Evolutionary conservation across 2,888 invertebrate species (phyloP), one percentile per base, ranked within the genome.

Genomic region (Agrilus biguttatus): DNA sequence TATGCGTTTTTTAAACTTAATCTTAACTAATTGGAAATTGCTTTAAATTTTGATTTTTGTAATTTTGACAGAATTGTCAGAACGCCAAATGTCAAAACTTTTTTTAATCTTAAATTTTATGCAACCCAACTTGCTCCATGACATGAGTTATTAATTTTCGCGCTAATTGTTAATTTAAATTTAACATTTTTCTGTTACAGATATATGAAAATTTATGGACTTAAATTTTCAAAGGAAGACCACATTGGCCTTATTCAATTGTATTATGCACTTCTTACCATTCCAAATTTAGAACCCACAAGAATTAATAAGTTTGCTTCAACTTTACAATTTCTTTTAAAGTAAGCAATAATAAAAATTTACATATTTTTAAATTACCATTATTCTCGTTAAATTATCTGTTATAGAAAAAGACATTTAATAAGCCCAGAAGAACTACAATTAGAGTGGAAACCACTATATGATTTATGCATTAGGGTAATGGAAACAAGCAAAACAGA

Each of bases 211-310:
- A 69, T 90, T 45, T 88, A 89, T 69, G 89, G 89, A 6, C 64
- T 83, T 49, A 88, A 87, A 61, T 91, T 95, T 66, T 80, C 83
- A 2, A 93, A 92, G 63, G 83, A 86, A 52, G 92, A 93, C 61
- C 93, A 95, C 62, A 73, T 93, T 40, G 67, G 74, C 14, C 72
- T 95, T 39, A 77, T 93, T 37, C 81, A 87, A 57, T 62, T 92
- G 44, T 73, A 83, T 45, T 84, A 81, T 63, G 83, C 91, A 58
- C 66, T 90, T 46, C 66, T 87, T 33, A 75, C 77, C 12, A 80
- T 84, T 54, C 83, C 85, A 36, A 77, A 85, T 53, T 68, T 89
- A 45, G 88, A 90, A 62, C 78, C 83, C 46, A 73, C 77, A 48
- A 72, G 85, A 56, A 70, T 89, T 36, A 75, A 78, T 55, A 80